phyloP scores from a whole-genome alignment of 2,113 vertebrate species.

The Thomomys bottae region DNA sequence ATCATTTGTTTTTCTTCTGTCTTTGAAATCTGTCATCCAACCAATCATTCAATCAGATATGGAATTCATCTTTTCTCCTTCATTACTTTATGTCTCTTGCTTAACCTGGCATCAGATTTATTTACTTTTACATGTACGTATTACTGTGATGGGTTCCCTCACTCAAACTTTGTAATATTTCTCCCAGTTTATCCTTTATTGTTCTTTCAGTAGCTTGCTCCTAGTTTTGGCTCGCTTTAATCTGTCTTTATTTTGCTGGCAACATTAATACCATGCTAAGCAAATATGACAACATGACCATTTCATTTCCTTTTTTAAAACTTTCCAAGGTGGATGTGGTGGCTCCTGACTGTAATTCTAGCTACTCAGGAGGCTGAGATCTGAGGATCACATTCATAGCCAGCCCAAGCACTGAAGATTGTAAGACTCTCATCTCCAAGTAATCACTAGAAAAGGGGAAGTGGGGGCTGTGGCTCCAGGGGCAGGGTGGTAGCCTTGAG shows the following conservation, averaged over 20 bases:
- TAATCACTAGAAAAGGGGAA: too few species aligned
- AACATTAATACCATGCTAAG: neutral
- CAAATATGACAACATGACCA: neutral
- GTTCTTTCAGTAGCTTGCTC: neutral
- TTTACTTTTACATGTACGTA: neutral
- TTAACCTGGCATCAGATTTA: neutral
- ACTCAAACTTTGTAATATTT: neutral
- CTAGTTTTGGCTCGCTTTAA: neutral
- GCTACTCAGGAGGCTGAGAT: too few species aligned
- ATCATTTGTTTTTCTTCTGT: neutral
- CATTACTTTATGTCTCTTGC: neutral
- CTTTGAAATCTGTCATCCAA: neutral
- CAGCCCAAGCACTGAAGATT: too few species aligned
- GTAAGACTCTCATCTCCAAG: too few species aligned
- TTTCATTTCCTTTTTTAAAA: neutral
- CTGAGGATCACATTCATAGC: too few species aligned
- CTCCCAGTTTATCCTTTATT: neutral
- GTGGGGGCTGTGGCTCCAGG: too few species aligned
- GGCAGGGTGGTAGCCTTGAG: too few species aligned
- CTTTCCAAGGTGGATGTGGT: too few species aligned
- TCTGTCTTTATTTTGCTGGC: slow-evolving; percentile 7
- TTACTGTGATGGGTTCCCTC: neutral
- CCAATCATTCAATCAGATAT: neutral
- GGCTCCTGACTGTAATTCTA: too few species aligned
- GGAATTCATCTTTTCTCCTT: neutral